Conservation (phyloP, 1,140 invertebrate genomes). For the Riptortus pedestris region DNA sequence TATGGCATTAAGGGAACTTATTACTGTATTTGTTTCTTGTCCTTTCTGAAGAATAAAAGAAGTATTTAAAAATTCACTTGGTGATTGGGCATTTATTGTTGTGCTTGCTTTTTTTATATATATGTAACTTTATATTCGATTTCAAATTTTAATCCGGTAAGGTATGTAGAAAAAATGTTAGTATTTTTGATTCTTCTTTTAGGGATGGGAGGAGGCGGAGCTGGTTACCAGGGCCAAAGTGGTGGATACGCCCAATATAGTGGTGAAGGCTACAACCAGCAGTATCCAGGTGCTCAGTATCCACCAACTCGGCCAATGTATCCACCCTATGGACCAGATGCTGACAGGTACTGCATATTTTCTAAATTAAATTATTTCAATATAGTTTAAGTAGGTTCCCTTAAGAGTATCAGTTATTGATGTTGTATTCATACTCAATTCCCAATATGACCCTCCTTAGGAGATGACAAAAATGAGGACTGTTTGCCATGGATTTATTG, state of each 20-base stretch:
- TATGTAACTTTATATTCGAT: too few species aligned
- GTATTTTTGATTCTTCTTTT: too few species aligned
- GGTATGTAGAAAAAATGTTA: too few species aligned
- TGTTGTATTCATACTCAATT: too few species aligned
- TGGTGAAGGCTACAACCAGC: constrained; percentile 40
- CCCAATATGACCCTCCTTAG: too few species aligned
- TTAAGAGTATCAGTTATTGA: not conserved
- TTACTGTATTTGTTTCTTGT: constrained; percentile 5
- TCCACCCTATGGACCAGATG: constrained; percentile 60
- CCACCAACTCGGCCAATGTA: constrained; percentile 51
- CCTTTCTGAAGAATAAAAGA: constrained; percentile 12
- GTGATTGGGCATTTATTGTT: not conserved
- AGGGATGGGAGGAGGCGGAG: constrained; percentile 39
- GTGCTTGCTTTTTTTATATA: constrained; percentile 6
- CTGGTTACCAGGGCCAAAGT: constrained; percentile 43
- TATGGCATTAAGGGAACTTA: too few species aligned
- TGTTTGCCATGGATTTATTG: too few species aligned
- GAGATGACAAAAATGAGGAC: too few species aligned
- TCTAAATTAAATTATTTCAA: not conserved
- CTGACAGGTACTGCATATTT: constrained; percentile 45
- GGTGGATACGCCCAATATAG: constrained; percentile 40
- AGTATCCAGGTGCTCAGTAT: constrained; percentile 30
- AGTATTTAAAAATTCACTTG: not conserved
- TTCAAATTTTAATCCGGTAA: too few species aligned
- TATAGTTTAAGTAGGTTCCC: not conserved